phyloP scores from a whole-genome alignment of 2,888 invertebrate genomes.

The Prosapia bicincta region DNA sequence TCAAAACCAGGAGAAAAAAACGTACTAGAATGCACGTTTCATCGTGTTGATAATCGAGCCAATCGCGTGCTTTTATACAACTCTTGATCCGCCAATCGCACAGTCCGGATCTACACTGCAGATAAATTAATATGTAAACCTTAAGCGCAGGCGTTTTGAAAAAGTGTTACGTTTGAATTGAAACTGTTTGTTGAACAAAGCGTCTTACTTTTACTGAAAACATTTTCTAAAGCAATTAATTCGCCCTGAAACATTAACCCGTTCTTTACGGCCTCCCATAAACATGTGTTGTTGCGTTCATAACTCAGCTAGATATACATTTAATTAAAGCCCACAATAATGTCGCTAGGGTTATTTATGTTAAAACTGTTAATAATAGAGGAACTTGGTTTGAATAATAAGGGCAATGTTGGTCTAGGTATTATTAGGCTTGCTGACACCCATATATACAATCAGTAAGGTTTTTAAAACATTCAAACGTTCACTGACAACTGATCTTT shows the following conservation, averaged over 20 bases:
- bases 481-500: no score
- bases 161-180: not conserved
- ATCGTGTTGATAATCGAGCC: constrained; percentile 24
- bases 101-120: not conserved
- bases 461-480: no score
- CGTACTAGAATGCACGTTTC: constrained; percentile 17
- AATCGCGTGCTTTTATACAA: constrained; percentile 13
- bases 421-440: no score
- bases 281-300: not conserved
- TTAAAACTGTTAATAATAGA: no score
- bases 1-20: constrained; percentile 18
- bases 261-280: not conserved
- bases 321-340: not conserved
- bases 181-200: not conserved
- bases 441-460: no score
- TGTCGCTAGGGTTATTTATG: no score
- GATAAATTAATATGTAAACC: not conserved
- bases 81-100: constrained; percentile 17
- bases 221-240: not conserved
- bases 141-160: not conserved
- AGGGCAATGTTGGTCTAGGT: no score
- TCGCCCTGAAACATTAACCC: not conserved
- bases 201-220: not conserved
- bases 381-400: no score
- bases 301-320: not conserved